Base-by-base conservation (phyloP, 2,113 vertebrate genomes). In the Carlito syrichta region DNA sequence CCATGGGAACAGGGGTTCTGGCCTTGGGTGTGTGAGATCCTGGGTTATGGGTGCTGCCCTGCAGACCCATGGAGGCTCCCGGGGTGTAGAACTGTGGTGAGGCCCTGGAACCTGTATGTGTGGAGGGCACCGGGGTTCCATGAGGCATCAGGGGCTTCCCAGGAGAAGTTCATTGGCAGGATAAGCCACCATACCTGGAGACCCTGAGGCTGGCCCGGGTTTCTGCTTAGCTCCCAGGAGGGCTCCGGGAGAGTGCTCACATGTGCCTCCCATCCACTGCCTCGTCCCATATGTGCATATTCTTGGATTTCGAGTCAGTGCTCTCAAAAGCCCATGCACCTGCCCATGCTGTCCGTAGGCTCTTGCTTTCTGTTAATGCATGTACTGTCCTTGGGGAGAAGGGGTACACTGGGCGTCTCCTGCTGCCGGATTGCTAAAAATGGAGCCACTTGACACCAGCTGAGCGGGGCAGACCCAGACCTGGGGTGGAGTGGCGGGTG, bases 351-450 rank as follows among this genome's bases (percentile, higher is more conserved):
- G 4, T 48, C 35, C 8, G 0, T n/a, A 7, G 3, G 22, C 25
- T 12, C 50, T 35, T 43, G 76, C 52, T 74, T n/a, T 48, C 16
- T 84, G 5, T n/a, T 77, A 25, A 52, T 17, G 6, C 16, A 20
- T 8, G 16, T 20, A 25, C 30, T 20, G 27, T 9, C 7, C 66
- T 23, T 6, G 25, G 35, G 23, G 9, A 40, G 73, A 4, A 38
- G 25, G 22, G 27, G 6, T 8, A 1, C 1, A 17, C 76, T 0
- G 0, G 45, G 43, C 1, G 5, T 17, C 14, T 38, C 56, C 1
- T 43, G 13, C 50, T 71, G 10, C 54, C 62, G 0, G 10, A 6
- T 17, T 11, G 40, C 32, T 20, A 11, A 22, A 38, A 40, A 3
- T 13, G 17, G 56, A 60, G 35, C 11, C 27, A 11, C 62, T 25